A percentile compares a stretch with the other conserved stretches of the same genome.
Conservation (phyloP, 2,797 vertebrate genomes). For the Eremophila alpestris region DNA sequence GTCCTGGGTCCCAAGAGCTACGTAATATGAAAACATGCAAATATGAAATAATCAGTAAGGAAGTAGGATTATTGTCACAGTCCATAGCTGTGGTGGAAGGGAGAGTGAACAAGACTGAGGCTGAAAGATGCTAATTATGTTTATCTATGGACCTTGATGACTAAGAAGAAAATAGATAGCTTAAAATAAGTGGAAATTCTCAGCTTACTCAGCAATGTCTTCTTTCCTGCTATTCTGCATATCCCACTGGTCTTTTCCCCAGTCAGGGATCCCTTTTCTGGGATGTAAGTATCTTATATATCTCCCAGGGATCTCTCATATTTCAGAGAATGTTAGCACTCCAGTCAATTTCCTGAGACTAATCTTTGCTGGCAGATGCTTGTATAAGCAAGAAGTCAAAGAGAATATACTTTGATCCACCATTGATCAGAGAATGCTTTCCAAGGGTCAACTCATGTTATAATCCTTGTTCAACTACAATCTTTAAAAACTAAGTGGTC, state of each 20-base stretch:
- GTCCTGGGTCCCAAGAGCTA: background rate
- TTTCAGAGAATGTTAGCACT: background rate
- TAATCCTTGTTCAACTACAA: background rate
- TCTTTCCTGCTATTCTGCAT: background rate
- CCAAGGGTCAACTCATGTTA: background rate
- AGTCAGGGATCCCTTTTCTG: background rate
- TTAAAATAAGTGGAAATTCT: background rate
- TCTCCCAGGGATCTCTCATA: background rate
- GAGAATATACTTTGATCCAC: background rate
- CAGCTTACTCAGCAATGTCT: background rate
- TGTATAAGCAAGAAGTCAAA: background rate
- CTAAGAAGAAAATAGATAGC: background rate
- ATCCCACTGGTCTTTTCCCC: accelerated
- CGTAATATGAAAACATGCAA: background rate
- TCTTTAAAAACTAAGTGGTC: background rate
- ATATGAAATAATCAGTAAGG: background rate
- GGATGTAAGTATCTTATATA: background rate
- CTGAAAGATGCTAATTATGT: background rate
- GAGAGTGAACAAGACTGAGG: background rate
- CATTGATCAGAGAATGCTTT: background rate
- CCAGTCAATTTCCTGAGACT: background rate
- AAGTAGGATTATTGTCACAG: background rate
- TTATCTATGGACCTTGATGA: background rate
- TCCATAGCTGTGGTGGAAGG: background rate
- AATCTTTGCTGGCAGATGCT: background rate